These are phyloP conservation scores for Sinodicranocentrus sp. DNA, from an alignment of 2,888 invertebrate genomes.

Conservation along the genomic window DNA sequence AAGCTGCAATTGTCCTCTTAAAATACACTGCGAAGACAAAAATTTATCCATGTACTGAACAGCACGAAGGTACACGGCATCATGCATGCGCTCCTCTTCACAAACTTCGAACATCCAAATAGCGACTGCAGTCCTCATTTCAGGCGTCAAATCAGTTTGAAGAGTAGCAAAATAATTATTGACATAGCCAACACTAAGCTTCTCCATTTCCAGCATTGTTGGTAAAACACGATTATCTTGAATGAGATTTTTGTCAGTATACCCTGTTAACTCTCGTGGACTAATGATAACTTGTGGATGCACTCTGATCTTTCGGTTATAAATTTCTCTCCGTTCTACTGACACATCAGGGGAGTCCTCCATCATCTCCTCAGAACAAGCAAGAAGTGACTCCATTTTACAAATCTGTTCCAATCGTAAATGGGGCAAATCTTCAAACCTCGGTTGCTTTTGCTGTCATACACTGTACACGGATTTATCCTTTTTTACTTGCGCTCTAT, in stretches of 20 bases:
- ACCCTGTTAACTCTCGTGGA: constrained; percentile 75
- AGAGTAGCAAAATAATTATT: constrained; percentile 89
- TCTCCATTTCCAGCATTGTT: constrained; percentile 91
- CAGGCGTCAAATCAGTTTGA: constrained; percentile 92
- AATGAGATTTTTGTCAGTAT: no score
- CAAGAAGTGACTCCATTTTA: no score
- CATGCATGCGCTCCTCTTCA: constrained; percentile 94
- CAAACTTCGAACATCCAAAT: constrained; percentile 99
- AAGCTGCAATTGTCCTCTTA: constrained; percentile 92
- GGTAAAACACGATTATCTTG: constrained; percentile 87
- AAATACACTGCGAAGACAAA: constrained; percentile 89
- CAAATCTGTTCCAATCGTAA: no score
- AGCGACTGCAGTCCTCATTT: constrained; percentile 94
- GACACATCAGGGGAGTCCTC: constrained; percentile 60
- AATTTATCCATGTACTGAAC: constrained; percentile 97
- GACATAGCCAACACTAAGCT: constrained; percentile 78
- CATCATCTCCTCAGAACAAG: constrained; percentile 69
- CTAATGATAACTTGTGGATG: constrained; percentile 15
- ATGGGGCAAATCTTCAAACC: no score
- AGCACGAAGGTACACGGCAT: constrained; percentile 95
- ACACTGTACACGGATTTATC: no score
- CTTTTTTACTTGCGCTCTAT: no score
- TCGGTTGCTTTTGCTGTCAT: no score
- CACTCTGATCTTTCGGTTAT: constrained; percentile 15
- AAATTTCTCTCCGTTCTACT: constrained; percentile 23